These are phyloP conservation scores for Spodoptera frugiperda DNA, from an alignment of 1,140 invertebrate species.

Conservation along the genomic window DNA sequence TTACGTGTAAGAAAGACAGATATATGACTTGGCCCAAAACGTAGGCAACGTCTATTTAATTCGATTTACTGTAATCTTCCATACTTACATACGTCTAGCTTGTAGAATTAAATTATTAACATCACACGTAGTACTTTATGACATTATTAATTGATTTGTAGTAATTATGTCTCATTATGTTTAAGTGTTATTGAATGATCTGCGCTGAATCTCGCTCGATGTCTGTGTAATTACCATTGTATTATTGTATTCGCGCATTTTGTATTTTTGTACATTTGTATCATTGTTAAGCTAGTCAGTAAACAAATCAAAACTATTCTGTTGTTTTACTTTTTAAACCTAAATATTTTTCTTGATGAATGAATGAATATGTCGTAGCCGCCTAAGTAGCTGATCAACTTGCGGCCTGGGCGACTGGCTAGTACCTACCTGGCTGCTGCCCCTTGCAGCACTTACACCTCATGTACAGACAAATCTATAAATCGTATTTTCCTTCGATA, in stretches of 20 bases:
- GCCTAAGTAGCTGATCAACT: no score
- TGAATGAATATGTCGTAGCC: no score
- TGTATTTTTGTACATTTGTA: conserved; percentile 77
- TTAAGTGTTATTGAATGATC: conserved; percentile 40
- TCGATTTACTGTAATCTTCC: conserved; percentile 16
- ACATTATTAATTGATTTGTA: conserved; percentile 21
- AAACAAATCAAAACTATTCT: conserved; percentile 60
- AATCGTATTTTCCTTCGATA: no score
- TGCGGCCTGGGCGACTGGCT: no score
- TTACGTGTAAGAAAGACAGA: no score
- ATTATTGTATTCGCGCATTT: conserved; percentile 55
- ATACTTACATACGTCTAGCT: conserved; percentile 29
- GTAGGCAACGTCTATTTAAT: no score
- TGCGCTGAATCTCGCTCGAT: conserved; percentile 37
- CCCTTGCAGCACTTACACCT: no score
- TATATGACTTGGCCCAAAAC: no score
- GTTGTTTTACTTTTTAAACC: conserved; percentile 56
- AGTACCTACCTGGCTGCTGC: no score
- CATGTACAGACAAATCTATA: no score
- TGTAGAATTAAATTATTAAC: conserved; percentile 49
- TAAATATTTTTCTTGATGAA: not conserved
- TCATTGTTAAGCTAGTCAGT: conserved; percentile 75
- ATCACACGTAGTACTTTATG: conserved; percentile 50
- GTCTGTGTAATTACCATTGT: conserved; percentile 33
- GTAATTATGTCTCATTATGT: conserved; percentile 37